These are phyloP conservation scores for Acanthornis magna DNA, from an alignment of 2,797 vertebrate species.

Conservation along the genomic window DNA sequence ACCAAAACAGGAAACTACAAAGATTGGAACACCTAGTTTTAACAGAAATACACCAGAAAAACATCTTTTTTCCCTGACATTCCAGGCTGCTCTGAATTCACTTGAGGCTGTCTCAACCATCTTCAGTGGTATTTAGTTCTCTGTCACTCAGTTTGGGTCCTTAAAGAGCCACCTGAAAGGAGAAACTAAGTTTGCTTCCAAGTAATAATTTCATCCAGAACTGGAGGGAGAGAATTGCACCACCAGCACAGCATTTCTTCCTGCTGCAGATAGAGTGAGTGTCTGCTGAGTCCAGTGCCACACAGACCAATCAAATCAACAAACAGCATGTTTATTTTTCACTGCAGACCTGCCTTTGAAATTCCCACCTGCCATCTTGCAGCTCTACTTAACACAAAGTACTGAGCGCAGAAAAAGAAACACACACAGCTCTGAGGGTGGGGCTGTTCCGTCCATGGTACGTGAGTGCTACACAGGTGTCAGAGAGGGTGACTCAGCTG, in stretches of 20 bases:
- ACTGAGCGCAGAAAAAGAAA: background rate
- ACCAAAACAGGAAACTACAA: background rate
- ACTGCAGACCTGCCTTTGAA: background rate
- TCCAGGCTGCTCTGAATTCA: background rate
- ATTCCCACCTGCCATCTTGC: background rate
- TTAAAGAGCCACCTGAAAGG: background rate
- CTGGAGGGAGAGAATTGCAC: background rate
- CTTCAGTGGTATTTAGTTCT: background rate
- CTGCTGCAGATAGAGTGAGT: background rate
- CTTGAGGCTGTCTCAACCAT: background rate
- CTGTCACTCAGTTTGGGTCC: background rate
- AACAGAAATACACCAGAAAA: background rate
- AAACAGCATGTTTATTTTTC: rapidly evolving
- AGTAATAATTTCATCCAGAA: background rate
- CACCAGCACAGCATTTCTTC: background rate
- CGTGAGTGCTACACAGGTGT: no score
- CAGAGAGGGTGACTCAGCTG: background rate
- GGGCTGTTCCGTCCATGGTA: background rate
- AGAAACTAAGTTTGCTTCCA: background rate
- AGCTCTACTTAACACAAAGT: background rate
- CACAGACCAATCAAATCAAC: background rate
- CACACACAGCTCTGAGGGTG: background rate
- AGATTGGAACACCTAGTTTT: background rate
- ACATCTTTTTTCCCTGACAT: rapidly evolving
- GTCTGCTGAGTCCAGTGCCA: background rate